Conservation (phyloP, 1,140 invertebrate genomes). For the Harpegnathos saltator region DNA sequence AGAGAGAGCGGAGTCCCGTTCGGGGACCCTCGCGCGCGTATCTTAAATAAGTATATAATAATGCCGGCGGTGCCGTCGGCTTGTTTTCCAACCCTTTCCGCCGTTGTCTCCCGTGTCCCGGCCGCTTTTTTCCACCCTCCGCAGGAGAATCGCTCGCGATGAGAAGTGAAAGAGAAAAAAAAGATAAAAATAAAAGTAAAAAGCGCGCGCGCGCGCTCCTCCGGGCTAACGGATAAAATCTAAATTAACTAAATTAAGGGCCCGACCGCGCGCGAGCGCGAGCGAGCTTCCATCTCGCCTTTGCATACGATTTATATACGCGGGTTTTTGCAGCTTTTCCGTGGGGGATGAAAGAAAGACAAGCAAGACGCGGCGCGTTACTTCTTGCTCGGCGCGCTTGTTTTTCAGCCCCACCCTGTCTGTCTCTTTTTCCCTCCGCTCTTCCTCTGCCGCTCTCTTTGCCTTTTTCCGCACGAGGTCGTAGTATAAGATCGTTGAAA, state of each 20-base stretch:
- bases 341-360: constrained; percentile 1
- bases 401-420: constrained; percentile 41
- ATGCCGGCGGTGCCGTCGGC: constrained; percentile 74
- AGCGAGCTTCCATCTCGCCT: constrained; percentile 77
- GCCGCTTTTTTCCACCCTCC: constrained; percentile 67
- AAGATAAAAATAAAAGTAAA: too few species aligned
- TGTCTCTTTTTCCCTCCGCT: constrained; percentile 35
- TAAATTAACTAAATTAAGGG: constrained; percentile 87
- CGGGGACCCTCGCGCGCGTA: constrained; percentile 68
- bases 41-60: constrained; percentile 86
- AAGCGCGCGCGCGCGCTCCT: constrained; percentile 48
- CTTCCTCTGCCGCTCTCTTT: constrained; percentile 20
- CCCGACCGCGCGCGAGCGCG: constrained; percentile 76
- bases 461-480: constrained; percentile 23
- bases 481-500: constrained; percentile 83
- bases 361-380: constrained; percentile 30
- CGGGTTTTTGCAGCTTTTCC: constrained; percentile 61
- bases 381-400: constrained; percentile 12
- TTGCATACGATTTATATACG: constrained; percentile 83
- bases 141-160: constrained; percentile 19
- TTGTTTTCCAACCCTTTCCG: constrained; percentile 77
- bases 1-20: constrained; percentile 73
- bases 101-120: constrained; percentile 60
- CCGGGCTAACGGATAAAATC: constrained; percentile 85
- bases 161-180: too few species aligned